Percentiles rank a stretch among this genome's conserved stretches.
Conservation (phyloP, 2,797 vertebrate genomes). For the Urocyon cinereoargenteus region DNA sequence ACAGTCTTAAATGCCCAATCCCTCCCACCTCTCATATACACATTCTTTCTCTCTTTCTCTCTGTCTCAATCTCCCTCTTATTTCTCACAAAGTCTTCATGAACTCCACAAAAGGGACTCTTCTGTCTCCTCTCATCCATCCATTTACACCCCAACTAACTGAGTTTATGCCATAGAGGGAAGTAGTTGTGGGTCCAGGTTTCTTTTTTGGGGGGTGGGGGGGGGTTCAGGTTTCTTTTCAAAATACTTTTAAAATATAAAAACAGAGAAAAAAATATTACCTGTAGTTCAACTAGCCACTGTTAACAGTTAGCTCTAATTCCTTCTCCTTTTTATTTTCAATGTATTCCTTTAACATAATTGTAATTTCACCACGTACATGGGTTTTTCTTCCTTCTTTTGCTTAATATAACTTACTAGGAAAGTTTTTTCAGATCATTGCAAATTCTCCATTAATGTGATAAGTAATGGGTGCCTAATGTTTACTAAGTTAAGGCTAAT, state of each 20-base stretch:
- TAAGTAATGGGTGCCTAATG: background rate
- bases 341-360: background rate
- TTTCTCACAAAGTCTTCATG: background rate
- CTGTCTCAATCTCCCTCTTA: background rate
- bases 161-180: background rate
- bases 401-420: background rate
- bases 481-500: background rate
- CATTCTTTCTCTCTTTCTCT: background rate
- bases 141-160: background rate
- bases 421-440: background rate
- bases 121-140: background rate
- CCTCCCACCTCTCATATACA: background rate
- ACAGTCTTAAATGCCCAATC: background rate
- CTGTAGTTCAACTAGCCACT: background rate
- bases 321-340: background rate
- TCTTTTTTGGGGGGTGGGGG: background rate
- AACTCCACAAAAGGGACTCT: background rate
- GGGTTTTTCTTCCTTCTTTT: background rate
- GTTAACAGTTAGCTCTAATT: background rate
- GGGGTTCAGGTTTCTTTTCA: background rate
- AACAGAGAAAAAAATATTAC: background rate
- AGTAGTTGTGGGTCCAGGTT: background rate
- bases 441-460: slow-evolving; percentile 1
- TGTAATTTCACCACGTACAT: background rate
- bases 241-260: background rate